Conservation (phyloP, 2,888 invertebrate genomes). For the Yponomeuta cagnagella region DNA sequence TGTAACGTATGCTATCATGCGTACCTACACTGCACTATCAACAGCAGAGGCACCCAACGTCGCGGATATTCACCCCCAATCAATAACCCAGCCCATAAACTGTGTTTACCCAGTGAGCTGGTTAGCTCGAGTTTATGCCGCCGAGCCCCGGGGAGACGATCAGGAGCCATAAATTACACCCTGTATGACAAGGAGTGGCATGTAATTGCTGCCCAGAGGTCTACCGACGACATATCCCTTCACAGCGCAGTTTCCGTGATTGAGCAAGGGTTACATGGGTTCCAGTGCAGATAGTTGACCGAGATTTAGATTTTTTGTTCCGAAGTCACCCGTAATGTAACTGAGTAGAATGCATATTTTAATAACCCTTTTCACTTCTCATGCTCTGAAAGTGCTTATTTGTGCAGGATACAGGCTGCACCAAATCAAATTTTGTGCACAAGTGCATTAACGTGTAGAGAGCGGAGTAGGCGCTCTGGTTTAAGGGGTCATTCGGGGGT, state of each 20-base stretch:
- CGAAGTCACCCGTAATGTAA: too few relatives aligned
- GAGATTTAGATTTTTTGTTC: too few relatives aligned
- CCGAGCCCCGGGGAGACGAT: conserved; percentile 47
- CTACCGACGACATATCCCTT: conserved; percentile 65
- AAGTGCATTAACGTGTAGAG: too few relatives aligned
- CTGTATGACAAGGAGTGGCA: conserved; percentile 39
- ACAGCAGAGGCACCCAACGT: background rate
- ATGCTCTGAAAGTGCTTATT: too few relatives aligned
- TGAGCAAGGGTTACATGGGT: background rate
- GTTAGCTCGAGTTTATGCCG: conserved; percentile 45
- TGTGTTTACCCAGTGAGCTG: conserved; percentile 35
- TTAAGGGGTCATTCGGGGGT: too few relatives aligned
- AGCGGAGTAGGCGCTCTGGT: too few relatives aligned
- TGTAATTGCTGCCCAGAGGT: conserved; percentile 57
- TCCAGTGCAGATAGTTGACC: background rate
- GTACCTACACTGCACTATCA: too few relatives aligned
- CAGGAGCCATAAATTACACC: conserved; percentile 55
- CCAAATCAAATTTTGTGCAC: too few relatives aligned
- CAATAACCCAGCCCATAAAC: conserved; percentile 13
- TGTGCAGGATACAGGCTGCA: too few relatives aligned
- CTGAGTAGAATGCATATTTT: too few relatives aligned
- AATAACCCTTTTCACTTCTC: too few relatives aligned
- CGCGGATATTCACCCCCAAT: background rate
- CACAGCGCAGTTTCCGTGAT: conserved; percentile 23
- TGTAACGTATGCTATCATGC: too few relatives aligned